Percentiles rank a stretch among this genome's conserved stretches.
phyloP scores from a whole-genome alignment of 2,113 vertebrate species.

The Onychorhynchus coronatus region DNA sequence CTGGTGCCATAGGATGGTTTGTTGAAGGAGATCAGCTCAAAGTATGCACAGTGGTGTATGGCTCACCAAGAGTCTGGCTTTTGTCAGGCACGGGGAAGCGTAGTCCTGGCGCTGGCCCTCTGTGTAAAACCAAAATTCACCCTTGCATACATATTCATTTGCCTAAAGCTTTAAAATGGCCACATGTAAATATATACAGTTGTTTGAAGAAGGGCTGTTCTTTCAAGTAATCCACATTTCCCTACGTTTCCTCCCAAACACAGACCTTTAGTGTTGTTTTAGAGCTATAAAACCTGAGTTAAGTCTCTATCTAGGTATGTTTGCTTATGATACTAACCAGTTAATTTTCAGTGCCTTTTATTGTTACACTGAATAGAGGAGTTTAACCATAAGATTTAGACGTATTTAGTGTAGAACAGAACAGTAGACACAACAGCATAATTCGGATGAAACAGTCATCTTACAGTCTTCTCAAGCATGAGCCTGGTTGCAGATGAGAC shows the following conservation, averaged over 20 bases:
- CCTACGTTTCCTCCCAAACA: background rate
- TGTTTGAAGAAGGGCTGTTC: background rate
- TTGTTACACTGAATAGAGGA: background rate
- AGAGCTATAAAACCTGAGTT: background rate
- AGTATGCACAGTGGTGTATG: background rate
- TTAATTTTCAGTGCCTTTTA: background rate
- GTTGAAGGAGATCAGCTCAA: background rate
- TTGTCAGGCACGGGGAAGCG: background rate
- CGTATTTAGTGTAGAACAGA: background rate
- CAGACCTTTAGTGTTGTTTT: background rate
- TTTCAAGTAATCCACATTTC: background rate
- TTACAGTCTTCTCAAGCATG: background rate
- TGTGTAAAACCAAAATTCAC: background rate
- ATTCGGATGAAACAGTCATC: background rate
- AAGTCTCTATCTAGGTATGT: background rate
- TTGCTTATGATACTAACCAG: background rate
- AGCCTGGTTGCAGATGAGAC: background rate
- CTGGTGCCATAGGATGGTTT: background rate
- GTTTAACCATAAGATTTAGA: background rate
- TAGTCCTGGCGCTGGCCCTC: background rate
- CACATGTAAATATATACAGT: background rate
- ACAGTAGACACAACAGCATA: background rate
- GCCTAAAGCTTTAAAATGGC: conserved; percentile 1
- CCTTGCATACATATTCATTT: background rate
- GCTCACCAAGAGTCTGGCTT: background rate